Conservation (phyloP, 2,797 vertebrate species). For the Halcyon chelicuti region DNA sequence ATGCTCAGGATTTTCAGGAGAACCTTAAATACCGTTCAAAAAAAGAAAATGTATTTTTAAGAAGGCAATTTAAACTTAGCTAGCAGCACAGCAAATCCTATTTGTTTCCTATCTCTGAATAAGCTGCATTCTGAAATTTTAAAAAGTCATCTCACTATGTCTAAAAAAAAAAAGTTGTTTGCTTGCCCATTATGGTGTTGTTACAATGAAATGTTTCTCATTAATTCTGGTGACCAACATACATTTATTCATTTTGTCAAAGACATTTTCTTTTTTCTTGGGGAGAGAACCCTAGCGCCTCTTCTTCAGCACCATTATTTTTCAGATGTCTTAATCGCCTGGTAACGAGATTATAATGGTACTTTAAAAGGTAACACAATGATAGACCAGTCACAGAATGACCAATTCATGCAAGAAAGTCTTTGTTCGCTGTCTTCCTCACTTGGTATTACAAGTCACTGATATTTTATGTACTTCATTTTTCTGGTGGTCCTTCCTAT, state of each 20-base stretch:
- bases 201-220: not conserved
- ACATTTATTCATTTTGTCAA: not conserved
- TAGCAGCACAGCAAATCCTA: not conserved
- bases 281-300: not conserved
- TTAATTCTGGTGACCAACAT: not conserved
- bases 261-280: not conserved
- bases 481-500: not conserved
- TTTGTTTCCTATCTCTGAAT: not conserved
- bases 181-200: not conserved
- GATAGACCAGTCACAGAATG: not conserved
- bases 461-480: not conserved
- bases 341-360: not conserved
- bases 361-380: not conserved
- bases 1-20: not conserved
- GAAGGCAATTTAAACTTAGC: not conserved
- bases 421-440: not conserved
- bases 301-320: not conserved
- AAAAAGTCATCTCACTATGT: not conserved
- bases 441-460: not conserved
- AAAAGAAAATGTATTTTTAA: not conserved
- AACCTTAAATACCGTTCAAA: not conserved
- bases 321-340: fast-evolving
- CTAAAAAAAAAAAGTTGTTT: not conserved
- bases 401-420: not conserved
- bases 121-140: not conserved